Evolutionary conservation across 1,140 invertebrate species (phyloP).

Genomic region (Popillia japonica): DNA sequence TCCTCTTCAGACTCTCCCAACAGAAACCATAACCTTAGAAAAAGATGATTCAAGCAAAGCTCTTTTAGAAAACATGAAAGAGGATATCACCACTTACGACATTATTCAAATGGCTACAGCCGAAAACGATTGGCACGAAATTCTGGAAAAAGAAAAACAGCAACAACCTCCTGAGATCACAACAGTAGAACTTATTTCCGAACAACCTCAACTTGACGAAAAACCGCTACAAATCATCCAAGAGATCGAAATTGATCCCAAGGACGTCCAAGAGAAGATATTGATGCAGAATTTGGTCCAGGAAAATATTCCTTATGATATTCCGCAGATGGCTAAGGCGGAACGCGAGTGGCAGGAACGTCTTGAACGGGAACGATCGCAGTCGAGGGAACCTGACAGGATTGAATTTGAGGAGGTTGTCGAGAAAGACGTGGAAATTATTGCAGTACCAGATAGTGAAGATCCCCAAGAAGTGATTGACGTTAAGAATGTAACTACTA

Average conservation of each 20-base stretch:
- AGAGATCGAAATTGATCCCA: background rate
- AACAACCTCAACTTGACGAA: background rate
- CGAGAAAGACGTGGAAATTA: background rate
- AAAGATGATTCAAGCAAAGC: background rate
- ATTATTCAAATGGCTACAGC: slow-evolving; percentile 27
- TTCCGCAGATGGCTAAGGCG: background rate
- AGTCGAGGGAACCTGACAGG: background rate
- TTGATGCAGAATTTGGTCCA: background rate
- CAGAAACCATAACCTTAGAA: background rate
- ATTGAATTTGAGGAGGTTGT: background rate
- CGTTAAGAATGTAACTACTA: background rate
- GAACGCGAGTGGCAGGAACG: slow-evolving; percentile 26
- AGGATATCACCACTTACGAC: slow-evolving; percentile 11
- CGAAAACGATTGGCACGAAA: slow-evolving; percentile 40
- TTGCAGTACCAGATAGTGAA: background rate
- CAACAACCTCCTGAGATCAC: slow-evolving; percentile 5
- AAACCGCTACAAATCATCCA: background rate
- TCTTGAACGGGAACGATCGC: background rate
- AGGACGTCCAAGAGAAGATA: background rate
- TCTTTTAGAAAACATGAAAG: background rate
- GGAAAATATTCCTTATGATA: slow-evolving; percentile 30
- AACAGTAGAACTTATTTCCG: background rate
- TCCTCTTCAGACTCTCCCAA: background rate
- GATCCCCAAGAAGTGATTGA: background rate
- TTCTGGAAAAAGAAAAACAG: background rate